Percentiles rank a stretch among this genome's conserved stretches.
These are phyloP conservation scores for Caracal caracal DNA, from an alignment of 2,113 vertebrate genomes.

Conservation along the genomic window DNA sequence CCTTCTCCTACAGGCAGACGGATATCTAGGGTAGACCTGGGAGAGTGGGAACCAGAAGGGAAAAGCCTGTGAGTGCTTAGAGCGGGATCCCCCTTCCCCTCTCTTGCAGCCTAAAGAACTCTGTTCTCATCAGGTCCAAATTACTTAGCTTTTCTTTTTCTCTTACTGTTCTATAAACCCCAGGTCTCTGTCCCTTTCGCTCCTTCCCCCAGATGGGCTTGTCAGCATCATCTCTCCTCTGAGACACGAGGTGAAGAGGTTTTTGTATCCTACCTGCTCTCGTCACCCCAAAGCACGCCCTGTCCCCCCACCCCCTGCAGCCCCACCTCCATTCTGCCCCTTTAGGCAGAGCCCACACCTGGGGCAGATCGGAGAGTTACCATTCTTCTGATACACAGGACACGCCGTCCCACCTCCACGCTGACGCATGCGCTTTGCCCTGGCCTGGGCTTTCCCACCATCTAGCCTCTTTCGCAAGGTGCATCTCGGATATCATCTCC, in stretches of 20 bases:
- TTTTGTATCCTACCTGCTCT: not conserved
- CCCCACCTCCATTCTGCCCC: not conserved
- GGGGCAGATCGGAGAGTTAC: not conserved
- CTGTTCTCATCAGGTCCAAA: not conserved
- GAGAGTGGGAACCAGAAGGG: not conserved
- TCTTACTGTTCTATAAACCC: not conserved
- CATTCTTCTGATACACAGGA: not conserved
- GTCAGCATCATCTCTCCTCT: not conserved
- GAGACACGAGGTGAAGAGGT: fast-evolving
- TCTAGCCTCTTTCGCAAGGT: not conserved
- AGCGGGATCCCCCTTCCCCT: not conserved
- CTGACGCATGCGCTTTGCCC: fast-evolving
- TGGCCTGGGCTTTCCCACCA: not conserved
- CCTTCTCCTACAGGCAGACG: not conserved
- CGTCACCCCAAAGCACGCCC: fast-evolving
- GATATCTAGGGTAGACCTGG: not conserved
- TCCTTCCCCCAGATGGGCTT: not conserved
- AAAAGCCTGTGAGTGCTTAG: not conserved
- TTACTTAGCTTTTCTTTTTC: not conserved
- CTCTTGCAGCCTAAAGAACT: not conserved
- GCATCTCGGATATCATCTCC: not conserved
- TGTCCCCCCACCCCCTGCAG: not conserved
- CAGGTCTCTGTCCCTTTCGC: not conserved
- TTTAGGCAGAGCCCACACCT: not conserved
- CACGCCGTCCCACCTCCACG: fast-evolving